phyloP scores from a whole-genome alignment of 1,140 invertebrate genomes.

The Drosophila pseudoobscura region DNA sequence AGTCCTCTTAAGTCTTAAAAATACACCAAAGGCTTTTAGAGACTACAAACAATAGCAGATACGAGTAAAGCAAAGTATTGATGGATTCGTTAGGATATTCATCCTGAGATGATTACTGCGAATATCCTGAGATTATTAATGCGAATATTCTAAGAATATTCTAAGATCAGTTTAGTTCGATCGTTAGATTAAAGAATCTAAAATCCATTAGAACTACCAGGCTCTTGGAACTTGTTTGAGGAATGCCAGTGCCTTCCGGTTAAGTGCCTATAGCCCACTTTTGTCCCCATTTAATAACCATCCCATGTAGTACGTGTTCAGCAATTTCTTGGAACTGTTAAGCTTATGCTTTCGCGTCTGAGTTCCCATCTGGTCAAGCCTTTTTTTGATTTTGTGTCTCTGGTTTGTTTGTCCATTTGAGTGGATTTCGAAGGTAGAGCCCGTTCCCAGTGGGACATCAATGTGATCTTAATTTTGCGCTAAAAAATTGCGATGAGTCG shows the following conservation, averaged over 20 bases:
- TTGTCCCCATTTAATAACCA: slow-evolving; percentile 55
- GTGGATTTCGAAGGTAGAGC: slow-evolving; percentile 69
- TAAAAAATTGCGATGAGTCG: slow-evolving; percentile 31
- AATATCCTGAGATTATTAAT: too few relatives aligned
- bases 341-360: slow-evolving; percentile 54
- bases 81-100: too few relatives aligned
- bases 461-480: slow-evolving; percentile 65
- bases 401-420: slow-evolving; percentile 64
- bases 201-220: too few relatives aligned
- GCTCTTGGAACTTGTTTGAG: too few relatives aligned
- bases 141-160: too few relatives aligned
- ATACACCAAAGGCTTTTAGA: too few relatives aligned
- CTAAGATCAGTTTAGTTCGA: not conserved
- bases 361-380: slow-evolving; percentile 46
- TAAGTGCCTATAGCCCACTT: slow-evolving; percentile 45
- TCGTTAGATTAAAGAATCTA: too few relatives aligned
- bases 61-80: too few relatives aligned
- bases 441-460: slow-evolving; percentile 39
- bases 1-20: too few relatives aligned
- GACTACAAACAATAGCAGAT: too few relatives aligned
- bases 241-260: not conserved
- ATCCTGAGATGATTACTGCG: too few relatives aligned
- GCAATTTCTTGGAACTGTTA: slow-evolving; percentile 63
- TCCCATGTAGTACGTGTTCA: slow-evolving; percentile 33
- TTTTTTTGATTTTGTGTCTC: slow-evolving; percentile 27